These are phyloP conservation scores for Drosophila persimilis DNA, from an alignment of 1,140 invertebrate genomes.

Conservation along the genomic window DNA sequence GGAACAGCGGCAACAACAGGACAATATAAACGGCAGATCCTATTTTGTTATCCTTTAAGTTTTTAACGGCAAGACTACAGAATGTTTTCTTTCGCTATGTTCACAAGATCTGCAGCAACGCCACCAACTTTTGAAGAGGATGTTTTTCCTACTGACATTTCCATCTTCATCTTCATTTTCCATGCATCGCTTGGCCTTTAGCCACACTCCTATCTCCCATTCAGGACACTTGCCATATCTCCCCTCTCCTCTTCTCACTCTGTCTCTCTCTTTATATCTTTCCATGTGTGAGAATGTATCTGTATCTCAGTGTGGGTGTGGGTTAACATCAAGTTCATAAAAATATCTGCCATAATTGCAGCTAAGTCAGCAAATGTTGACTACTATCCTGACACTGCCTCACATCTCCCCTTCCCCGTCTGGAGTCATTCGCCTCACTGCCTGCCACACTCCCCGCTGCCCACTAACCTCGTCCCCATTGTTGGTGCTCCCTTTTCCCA, in stretches of 20 bases:
- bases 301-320: slow-evolving; percentile 27
- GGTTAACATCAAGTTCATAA: slow-evolving; percentile 65
- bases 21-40: too few species aligned
- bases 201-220: slow-evolving; percentile 3
- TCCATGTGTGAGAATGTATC: slow-evolving; percentile 16
- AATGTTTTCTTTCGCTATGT: not conserved
- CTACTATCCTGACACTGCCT: slow-evolving; percentile 21
- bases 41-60: too few species aligned
- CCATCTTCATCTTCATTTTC: slow-evolving; percentile 28
- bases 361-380: slow-evolving; percentile 63
- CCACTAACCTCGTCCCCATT: not conserved
- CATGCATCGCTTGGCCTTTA: slow-evolving; percentile 23
- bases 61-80: not conserved
- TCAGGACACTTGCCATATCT: slow-evolving; percentile 9
- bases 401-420: not conserved
- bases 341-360: slow-evolving; percentile 66
- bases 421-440: slow-evolving; percentile 6
- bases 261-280: not conserved
- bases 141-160: slow-evolving; percentile 14
- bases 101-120: not conserved
- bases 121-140: not conserved
- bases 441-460: slow-evolving; percentile 1
- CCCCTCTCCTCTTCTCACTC: not conserved
- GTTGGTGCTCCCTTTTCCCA: slow-evolving; percentile 3
- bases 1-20: too few species aligned